Conservation (phyloP, 2,113 vertebrate genomes). For the Notothenia coriiceps region DNA sequence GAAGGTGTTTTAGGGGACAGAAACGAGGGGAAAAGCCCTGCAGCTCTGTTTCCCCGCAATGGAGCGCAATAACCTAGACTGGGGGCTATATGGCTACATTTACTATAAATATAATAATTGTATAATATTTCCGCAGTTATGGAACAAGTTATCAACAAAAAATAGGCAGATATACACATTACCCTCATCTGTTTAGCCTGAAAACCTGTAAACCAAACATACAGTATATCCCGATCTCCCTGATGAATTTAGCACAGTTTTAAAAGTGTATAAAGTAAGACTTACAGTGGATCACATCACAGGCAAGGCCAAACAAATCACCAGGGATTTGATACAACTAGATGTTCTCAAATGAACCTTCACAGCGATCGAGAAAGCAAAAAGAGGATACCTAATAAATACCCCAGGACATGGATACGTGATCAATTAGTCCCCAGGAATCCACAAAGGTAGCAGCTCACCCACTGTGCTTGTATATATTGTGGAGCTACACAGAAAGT, state of each 20-base stretch:
- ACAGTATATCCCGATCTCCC: neutral
- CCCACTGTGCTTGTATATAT: constrained; percentile 25
- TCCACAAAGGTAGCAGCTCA: constrained; percentile 31
- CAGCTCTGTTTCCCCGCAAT: neutral
- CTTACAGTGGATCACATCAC: constrained; percentile 16
- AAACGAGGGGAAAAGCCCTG: constrained; percentile 11
- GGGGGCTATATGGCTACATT: neutral
- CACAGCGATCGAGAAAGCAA: constrained; percentile 31
- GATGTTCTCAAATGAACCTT: constrained; percentile 41
- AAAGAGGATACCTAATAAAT: constrained; percentile 45
- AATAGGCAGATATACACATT: neutral
- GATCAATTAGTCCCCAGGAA: constrained; percentile 62
- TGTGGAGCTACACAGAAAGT: constrained; percentile 1
- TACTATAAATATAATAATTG: neutral
- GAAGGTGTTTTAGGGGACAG: neutral
- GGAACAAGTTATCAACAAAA: neutral
- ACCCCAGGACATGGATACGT: constrained; percentile 33
- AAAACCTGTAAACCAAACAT: constrained; percentile 2
- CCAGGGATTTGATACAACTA: constrained; percentile 20
- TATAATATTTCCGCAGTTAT: neutral
- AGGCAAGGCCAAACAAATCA: constrained; percentile 12
- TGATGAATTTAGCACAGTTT: neutral
- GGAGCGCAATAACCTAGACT: neutral
- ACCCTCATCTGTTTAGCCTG: neutral
- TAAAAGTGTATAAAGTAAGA: neutral